Evolutionary conservation across 30 jellyfish, hydroid and myxozoan genomes (phyloP), one percentile per base, ranked within the genome.

Genomic region (Cassiopea xamachana): DNA sequence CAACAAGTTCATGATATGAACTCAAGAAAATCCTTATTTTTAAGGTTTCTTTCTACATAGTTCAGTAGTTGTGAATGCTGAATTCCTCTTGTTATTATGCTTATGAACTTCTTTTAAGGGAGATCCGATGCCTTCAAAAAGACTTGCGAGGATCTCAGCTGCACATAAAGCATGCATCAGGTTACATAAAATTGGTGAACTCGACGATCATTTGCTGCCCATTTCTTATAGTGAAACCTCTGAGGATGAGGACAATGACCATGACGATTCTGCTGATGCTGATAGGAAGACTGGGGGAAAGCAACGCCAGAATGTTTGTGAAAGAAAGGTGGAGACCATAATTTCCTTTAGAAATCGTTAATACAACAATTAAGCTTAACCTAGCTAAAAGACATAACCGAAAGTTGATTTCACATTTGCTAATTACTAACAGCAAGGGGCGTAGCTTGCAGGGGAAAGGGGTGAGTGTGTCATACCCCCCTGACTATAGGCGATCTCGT

Each of bases 141-240:
- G 75, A 14, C 80, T 90, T 8, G 98, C 98, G 27, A 85, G 88
- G 49, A 81, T 77, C 58, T 86, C 90, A 48, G 98, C 95, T 5
- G 96, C 96, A 2, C 82, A 84, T 74, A 67, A 67, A 62, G 94
- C 93, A 27, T 94, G 98, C 88, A 79, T 67, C 48, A 64, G 81
- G 4, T 93, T 94, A 43, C 84, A 82, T n/a, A 75, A 74, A 27
- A 17, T 48, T 7, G 94, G 94, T 43, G 97, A 94, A 85, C 73
- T 94, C 68, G 84, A 87, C 74, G 94, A 94, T 15, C 69, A 90
- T 60, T 87, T 94, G 16, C 75, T 94, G 14, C 96, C 97, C 5
- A 50, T 43, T n/a, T 62, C 80, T 64, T 19, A 60, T 5, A 17
- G 51, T n/a, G 87, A 50, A 3, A 17, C 49, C n/a, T 70, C 89